Conservation (phyloP, 2,113 vertebrate species). For the Nestor notabilis region DNA sequence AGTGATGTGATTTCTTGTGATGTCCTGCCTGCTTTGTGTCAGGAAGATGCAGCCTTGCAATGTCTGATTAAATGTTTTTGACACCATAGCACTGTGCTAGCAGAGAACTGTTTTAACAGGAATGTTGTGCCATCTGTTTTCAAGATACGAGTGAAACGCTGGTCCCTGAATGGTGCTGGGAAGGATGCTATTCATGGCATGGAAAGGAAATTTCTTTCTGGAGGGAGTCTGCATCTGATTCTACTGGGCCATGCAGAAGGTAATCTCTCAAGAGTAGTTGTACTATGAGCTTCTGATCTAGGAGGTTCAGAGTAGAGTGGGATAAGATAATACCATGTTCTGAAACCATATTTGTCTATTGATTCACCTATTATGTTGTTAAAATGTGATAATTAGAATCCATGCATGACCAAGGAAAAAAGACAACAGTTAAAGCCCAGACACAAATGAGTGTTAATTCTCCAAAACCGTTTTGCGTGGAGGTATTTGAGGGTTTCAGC, state of each 20-base stretch:
- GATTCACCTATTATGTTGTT: background rate
- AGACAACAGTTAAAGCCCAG: conserved; percentile 11
- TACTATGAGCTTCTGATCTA: background rate
- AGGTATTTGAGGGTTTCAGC: conserved; percentile 14
- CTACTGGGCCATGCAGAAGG: fast-evolving
- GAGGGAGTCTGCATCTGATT: background rate
- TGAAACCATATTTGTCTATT: background rate
- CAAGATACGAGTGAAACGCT: background rate
- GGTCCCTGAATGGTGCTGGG: background rate
- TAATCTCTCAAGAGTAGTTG: background rate
- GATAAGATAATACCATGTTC: background rate
- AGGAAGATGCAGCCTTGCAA: background rate
- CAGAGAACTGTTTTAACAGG: background rate
- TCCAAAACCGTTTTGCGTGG: background rate
- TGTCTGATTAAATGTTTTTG: background rate
- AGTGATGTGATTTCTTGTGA: background rate
- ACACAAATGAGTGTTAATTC: conserved; percentile 17
- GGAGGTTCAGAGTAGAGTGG: background rate
- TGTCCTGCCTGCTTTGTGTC: conserved; percentile 15
- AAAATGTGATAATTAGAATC: conserved; percentile 1
- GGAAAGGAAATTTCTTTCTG: background rate
- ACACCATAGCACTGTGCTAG: background rate
- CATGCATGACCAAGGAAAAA: background rate
- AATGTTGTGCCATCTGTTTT: background rate
- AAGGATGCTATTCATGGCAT: fast-evolving